Base-by-base conservation (phyloP, 1,140 invertebrate genomes). In the Tetramorium alpestre region DNA sequence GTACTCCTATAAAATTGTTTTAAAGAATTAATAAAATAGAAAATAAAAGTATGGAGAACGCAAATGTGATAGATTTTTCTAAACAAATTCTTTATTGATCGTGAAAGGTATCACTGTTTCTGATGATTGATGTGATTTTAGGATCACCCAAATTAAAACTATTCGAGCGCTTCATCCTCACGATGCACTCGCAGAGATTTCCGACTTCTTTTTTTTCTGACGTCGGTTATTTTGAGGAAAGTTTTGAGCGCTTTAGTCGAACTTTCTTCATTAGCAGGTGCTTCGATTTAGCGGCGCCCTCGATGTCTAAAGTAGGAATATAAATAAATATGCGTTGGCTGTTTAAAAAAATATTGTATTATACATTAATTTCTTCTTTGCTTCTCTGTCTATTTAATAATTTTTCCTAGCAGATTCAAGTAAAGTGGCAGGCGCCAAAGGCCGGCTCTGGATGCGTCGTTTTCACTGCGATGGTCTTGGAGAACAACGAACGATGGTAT, bases 391-490 rank as follows among this genome's bases (percentile, higher is more conserved):
- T 41, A 38, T 44, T 47, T 38, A 51, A 3, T 44, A 38, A 76
- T 28, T 84, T 67, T 25, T 41, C 7, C 25, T 90, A 86, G 78
- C 58, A 94, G 93, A 88, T 99, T 3, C 97, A 98, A 92, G 98
- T 98, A 65, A 97, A 98, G 96, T 99, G 98, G 98, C 97, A 97
- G 65, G 98, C 98, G 2, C 98, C 98, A 2, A 96, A 96, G 10
- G 93, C 96, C 0, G 98, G 98, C 7, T 98, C 98, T 1, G 98
- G 98, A 78, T 99, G 98, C 93, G 97, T 99, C 28, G 96, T 97
- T 80, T 96, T 93, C 89, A 98, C 98, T 81, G 98, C 98, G 0
- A 98, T 98, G 96, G 97, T 99, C 0, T 97, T 98, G 88, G 98
- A 99, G 93, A 97, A 97, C 89, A 95, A 97, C 13, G 96, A 97